These are phyloP conservation scores for Arrhopalites spinosus DNA, from an alignment of 2,888 invertebrate genomes.

Conservation along the genomic window DNA sequence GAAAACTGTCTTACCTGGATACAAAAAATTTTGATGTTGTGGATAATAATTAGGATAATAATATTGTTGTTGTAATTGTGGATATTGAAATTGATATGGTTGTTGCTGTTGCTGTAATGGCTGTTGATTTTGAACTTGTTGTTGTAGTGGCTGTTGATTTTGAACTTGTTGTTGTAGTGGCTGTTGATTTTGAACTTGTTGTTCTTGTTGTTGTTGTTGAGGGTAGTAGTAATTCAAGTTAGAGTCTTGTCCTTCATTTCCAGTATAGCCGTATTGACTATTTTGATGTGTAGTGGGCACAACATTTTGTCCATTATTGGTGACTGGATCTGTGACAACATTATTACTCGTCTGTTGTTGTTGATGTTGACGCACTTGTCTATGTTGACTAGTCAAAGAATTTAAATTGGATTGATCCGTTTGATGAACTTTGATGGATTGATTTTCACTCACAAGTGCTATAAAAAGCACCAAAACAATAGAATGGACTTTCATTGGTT, in stretches of 20 bases:
- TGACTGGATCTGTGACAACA: not conserved
- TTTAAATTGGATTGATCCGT: not conserved
- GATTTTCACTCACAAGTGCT: conserved; percentile 7
- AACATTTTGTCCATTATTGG: not conserved
- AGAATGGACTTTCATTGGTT: not conserved
- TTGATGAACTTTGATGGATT: conserved; percentile 4
- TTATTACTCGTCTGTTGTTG: not conserved
- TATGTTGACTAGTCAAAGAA: conserved; percentile 2
- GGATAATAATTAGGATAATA: conserved; percentile 1
- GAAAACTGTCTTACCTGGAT: not conserved
- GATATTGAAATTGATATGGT: not conserved
- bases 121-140: not conserved
- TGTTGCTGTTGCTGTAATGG: not conserved
- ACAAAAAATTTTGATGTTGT: not conserved
- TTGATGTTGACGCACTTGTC: not conserved
- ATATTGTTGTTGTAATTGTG: not conserved
- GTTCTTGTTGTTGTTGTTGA: not conserved
- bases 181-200: not conserved
- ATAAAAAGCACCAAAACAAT: conserved; percentile 4
- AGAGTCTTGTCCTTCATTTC: not conserved
- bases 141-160: not conserved
- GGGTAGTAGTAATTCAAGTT: not conserved
- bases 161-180: not conserved
- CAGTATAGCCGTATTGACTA: not conserved
- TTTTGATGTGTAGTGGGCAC: not conserved